Evolutionary conservation across 2,113 vertebrate species (phyloP), one percentile per base, ranked within the genome.

Genomic region (Nyctibius bracteatus): DNA sequence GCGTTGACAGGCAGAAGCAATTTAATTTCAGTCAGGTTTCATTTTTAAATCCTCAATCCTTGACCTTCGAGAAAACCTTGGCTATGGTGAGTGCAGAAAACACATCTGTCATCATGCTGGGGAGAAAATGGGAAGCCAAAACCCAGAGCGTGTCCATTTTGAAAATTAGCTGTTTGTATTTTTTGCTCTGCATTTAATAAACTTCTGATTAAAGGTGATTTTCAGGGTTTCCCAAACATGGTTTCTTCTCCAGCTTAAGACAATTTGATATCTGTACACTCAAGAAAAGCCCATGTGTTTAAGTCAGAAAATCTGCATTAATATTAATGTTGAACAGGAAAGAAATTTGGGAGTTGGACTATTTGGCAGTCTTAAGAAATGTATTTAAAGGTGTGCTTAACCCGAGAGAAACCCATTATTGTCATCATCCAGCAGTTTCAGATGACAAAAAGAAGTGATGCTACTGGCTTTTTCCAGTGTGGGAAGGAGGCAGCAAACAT

Each of bases 271-370:
- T 85, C 87, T 86, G 89, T 55, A 63, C 31, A 4, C 59, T 80
- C 51, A 71, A 86, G 75, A 92, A 91, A 86, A 94, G 30, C 35
- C n/a, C 46, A 33, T 6, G 23, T 30, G 39, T 83, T 94, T 79
- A 95, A 95, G n/a, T 35, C 49, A 65, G 58, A 94, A 96, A 96
- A 92, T 27, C 80, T 84, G 52, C 61, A 90, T 93, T 91, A 92
- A 90, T 92, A 94, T 86, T 51, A 92, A 94, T 84, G 79, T 41
- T 44, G 27, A 95, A 66, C 21, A 88, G 81, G 49, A 79, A 95
- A 61, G 10, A 63, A 92, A 94, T 74, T 67, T 51, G 67, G 81
- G 81, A 92, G 65, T 28, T 35, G 62, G 44, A 79, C 37, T 66
- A 12, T 33, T 87, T 68, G 61, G 46, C 43, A 81, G 27, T 43